Evolutionary conservation across 1,140 invertebrate species (phyloP).

Genomic region (Capitella teleta): DNA sequence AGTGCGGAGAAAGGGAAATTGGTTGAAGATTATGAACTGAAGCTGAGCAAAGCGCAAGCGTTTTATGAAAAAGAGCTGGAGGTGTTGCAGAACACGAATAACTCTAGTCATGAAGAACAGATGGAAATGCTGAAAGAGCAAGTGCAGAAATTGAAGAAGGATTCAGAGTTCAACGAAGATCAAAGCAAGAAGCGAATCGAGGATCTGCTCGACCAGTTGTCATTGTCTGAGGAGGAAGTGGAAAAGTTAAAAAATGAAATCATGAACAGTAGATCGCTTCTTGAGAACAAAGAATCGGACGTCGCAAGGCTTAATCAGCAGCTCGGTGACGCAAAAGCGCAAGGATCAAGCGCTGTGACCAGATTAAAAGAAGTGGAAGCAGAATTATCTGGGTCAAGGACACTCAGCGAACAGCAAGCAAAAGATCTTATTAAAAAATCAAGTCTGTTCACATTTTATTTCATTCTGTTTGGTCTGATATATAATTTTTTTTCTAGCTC

Average conservation of each 20-base stretch:
- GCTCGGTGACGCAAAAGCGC: constrained; percentile 12
- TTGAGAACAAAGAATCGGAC: constrained; percentile 19
- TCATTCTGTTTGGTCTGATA: not conserved
- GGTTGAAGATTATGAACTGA: constrained; percentile 31
- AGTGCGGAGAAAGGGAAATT: constrained; percentile 24
- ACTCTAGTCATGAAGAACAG: constrained; percentile 18
- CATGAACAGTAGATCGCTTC: constrained; percentile 13
- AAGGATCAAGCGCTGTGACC: constrained; percentile 16
- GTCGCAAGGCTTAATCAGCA: not conserved
- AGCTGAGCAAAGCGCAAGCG: constrained; percentile 31
- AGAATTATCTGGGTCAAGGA: constrained; percentile 23
- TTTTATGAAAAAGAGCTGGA: constrained; percentile 40
- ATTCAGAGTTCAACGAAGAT: constrained; percentile 18
- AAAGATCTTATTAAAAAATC: constrained; percentile 30
- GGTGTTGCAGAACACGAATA: constrained; percentile 21
- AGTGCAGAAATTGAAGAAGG: constrained; percentile 29
- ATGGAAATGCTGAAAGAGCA: constrained; percentile 19
- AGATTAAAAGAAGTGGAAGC: constrained; percentile 22
- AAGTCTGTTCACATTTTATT: constrained; percentile 17
- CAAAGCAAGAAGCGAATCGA: not conserved
- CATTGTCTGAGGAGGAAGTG: constrained; percentile 27
- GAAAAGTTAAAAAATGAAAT: constrained; percentile 24
- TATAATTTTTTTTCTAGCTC: not conserved
- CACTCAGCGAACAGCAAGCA: constrained; percentile 25
- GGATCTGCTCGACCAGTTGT: constrained; percentile 14